Conservation (phyloP, 2,888 invertebrate genomes). For the Cantharis rustica region DNA sequence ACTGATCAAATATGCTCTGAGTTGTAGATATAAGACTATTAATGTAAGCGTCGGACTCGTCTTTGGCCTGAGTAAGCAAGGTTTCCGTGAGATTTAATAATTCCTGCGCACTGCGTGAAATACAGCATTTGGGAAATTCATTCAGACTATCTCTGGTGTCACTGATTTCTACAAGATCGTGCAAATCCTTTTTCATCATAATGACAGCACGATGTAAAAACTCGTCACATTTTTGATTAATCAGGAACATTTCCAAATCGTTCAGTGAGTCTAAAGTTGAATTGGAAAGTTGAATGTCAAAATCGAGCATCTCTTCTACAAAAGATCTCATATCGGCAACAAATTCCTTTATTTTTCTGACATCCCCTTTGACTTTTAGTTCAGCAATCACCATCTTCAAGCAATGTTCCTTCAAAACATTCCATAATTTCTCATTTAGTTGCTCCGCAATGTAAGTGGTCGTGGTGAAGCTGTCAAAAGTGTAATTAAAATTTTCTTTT, state of each 20-base stretch:
- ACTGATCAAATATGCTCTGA: conserved; percentile 75
- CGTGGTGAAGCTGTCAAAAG: conserved; percentile 56
- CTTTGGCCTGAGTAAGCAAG: conserved; percentile 61
- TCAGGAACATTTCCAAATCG: conserved; percentile 76
- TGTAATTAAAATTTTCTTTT: conserved; percentile 60
- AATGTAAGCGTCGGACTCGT: conserved; percentile 65
- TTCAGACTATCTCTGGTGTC: conserved; percentile 53
- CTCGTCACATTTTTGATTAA: conserved; percentile 75
- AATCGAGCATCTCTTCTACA: not conserved
- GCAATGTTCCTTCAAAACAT: not conserved
- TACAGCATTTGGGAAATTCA: conserved; percentile 57
- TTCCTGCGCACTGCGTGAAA: conserved; percentile 68
- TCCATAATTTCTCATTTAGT: not conserved
- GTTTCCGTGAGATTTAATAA: conserved; percentile 50
- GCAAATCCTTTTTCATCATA: conserved; percentile 82
- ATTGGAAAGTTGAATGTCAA: conserved; percentile 53
- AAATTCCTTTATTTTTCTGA: not conserved
- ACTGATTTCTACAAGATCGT: conserved; percentile 67
- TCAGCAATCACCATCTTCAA: not conserved
- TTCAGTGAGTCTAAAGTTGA: conserved; percentile 71
- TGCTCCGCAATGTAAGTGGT: conserved; percentile 60
- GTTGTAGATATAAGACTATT: conserved; percentile 71
- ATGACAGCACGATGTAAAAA: conserved; percentile 70
- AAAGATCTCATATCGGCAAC: not conserved
- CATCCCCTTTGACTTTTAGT: not conserved